These are phyloP conservation scores for Euthynnus affinis DNA, from an alignment of 2,797 vertebrate genomes.

Conservation along the genomic window DNA sequence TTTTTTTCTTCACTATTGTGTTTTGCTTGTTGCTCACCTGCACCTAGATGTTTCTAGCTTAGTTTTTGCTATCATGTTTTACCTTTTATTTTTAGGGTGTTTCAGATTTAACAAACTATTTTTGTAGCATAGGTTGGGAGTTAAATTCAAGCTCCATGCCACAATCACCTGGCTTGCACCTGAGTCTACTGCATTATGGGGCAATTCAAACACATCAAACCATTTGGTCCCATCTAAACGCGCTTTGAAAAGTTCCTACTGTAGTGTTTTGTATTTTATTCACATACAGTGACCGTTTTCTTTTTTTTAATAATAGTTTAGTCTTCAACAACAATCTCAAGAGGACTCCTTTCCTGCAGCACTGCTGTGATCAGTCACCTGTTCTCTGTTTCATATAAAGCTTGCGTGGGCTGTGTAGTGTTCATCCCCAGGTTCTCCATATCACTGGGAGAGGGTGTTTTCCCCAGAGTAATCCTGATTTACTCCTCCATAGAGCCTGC, in stretches of 20 bases:
- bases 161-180: slow-evolving; percentile 41
- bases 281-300: slow-evolving; percentile 52
- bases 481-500: slow-evolving; percentile 70
- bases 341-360: slow-evolving; percentile 34
- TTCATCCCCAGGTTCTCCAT: slow-evolving; percentile 57
- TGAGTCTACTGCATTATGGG: slow-evolving; percentile 30
- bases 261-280: slow-evolving; percentile 31
- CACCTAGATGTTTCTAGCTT: slow-evolving; percentile 57
- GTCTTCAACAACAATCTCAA: slow-evolving; percentile 54
- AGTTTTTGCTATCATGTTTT: slow-evolving; percentile 44
- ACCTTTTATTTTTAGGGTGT: slow-evolving; percentile 64
- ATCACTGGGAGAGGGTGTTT: slow-evolving; percentile 72
- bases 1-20: slow-evolving; percentile 45
- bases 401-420: slow-evolving; percentile 62
- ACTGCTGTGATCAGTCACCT: slow-evolving; percentile 71
- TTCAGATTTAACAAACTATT: slow-evolving; percentile 33
- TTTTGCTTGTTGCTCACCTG: slow-evolving; percentile 70
- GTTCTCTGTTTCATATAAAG: slow-evolving; percentile 66
- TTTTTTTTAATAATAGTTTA: slow-evolving; percentile 39
- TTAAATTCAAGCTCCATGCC: slow-evolving; percentile 22
- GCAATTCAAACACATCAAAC: slow-evolving; percentile 34
- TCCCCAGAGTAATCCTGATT: slow-evolving; percentile 77
- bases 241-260: slow-evolving; percentile 25
- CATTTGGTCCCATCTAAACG: slow-evolving; percentile 25
- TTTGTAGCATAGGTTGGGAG: slow-evolving; percentile 22